Conservation (phyloP, 2,888 invertebrate species). For the Automeris io region DNA sequence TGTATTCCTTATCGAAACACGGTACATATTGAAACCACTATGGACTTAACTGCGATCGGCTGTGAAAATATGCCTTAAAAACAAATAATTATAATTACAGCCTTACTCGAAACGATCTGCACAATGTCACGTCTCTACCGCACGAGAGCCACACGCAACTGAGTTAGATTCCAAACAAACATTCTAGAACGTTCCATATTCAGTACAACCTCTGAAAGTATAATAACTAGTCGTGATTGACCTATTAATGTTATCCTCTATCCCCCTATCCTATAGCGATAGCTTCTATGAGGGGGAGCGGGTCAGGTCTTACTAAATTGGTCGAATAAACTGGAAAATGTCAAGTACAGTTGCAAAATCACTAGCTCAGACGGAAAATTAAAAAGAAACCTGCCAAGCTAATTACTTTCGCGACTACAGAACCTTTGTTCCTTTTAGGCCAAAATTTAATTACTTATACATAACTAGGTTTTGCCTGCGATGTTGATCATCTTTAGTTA, state of each 20-base stretch:
- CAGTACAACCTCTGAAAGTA: slow-evolving; percentile 28
- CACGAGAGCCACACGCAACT: slow-evolving; percentile 16
- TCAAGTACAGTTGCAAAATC: background rate
- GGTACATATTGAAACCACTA: too few species aligned
- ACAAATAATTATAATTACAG: slow-evolving; percentile 1
- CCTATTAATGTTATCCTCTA: slow-evolving; percentile 6
- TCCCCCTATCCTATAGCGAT: background rate
- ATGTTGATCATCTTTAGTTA: too few species aligned
- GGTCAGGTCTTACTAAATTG: background rate
- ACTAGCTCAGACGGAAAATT: too few species aligned
- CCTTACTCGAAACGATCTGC: slow-evolving; percentile 5
- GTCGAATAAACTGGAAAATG: slow-evolving; percentile 1
- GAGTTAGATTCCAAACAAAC: slow-evolving; percentile 12
- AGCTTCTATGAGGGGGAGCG: background rate
- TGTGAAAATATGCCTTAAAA: background rate
- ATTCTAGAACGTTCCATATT: slow-evolving; percentile 25
- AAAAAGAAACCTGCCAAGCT: too few species aligned
- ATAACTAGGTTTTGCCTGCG: too few species aligned
- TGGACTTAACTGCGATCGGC: too few species aligned
- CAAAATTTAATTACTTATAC: too few species aligned
- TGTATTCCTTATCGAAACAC: too few species aligned
- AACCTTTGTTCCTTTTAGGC: too few species aligned
- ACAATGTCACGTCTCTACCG: background rate
- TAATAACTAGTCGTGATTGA: slow-evolving; percentile 15
- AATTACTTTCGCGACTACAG: too few species aligned